Percentiles rank a stretch among this genome's conserved stretches.
These are phyloP conservation scores for Tetramorium parvispinum DNA, from an alignment of 1,140 invertebrate genomes.

Conservation along the genomic window DNA sequence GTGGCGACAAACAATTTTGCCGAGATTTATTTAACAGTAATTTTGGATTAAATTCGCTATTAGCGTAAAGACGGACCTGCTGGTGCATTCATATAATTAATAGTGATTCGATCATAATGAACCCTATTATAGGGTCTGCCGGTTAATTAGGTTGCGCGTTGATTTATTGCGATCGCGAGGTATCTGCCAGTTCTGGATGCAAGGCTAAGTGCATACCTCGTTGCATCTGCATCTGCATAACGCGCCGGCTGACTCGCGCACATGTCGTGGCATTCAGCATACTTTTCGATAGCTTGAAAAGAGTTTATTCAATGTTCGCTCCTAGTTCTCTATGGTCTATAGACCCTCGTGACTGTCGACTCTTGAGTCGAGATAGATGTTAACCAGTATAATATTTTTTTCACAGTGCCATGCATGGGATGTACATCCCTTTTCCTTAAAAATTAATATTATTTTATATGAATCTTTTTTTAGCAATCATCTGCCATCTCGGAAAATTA, in stretches of 20 bases:
- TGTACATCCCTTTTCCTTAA: not conserved
- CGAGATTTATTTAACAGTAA: constrained; percentile 13
- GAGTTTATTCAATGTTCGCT: constrained; percentile 36
- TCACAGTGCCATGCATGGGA: not conserved
- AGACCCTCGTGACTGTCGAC: constrained; percentile 23
- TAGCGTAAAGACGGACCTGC: constrained; percentile 22
- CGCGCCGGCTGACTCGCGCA: constrained; percentile 39
- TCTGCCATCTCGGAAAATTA: not conserved
- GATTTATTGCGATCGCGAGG: constrained; percentile 77
- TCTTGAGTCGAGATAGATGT: constrained; percentile 29
- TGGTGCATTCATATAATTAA: constrained; percentile 74
- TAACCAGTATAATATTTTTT: not conserved
- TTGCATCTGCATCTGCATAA: constrained; percentile 28
- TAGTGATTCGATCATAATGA: constrained; percentile 76
- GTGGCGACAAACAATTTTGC: not conserved
- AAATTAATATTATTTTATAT: too few species aligned
- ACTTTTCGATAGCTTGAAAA: constrained; percentile 40
- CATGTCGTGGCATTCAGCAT: constrained; percentile 52
- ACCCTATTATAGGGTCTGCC: constrained; percentile 74
- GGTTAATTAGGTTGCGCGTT: constrained; percentile 79
- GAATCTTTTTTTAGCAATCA: not conserved
- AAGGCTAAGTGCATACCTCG: constrained; percentile 32
- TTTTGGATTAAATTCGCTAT: constrained; percentile 10
- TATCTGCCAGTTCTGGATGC: constrained; percentile 37
- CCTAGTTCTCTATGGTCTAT: constrained; percentile 10